Evolutionary conservation across 1,140 invertebrate species (phyloP).

Genomic region (Magallana ariakensis): DNA sequence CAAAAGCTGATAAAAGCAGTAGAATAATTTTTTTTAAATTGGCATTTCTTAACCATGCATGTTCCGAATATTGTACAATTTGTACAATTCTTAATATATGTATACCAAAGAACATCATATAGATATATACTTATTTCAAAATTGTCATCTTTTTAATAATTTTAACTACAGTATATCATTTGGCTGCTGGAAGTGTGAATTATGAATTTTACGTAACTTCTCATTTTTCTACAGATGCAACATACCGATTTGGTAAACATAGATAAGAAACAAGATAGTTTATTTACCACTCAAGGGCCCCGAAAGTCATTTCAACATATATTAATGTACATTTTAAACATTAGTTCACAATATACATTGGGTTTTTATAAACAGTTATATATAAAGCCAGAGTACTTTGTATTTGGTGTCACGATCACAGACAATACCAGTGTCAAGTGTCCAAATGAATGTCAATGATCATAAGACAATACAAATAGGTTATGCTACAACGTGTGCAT

Average conservation of each 20-base stretch:
- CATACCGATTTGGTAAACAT: too few relatives aligned
- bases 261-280: background rate
- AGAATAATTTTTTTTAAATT: background rate
- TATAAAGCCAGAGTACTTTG: background rate
- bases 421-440: background rate
- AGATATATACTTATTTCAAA: too few relatives aligned
- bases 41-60: too few relatives aligned
- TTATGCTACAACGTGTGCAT: background rate
- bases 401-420: background rate
- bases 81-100: too few relatives aligned
- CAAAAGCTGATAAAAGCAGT: slow-evolving; percentile 84
- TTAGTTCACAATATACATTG: background rate
- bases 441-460: slow-evolving; percentile 6
- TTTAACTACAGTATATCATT: too few relatives aligned
- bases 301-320: background rate
- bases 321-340: background rate
- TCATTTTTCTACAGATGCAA: too few relatives aligned
- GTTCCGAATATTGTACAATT: too few relatives aligned
- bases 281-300: background rate
- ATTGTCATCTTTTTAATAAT: too few relatives aligned
- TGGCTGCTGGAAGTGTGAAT: too few relatives aligned
- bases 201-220: too few relatives aligned
- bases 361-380: background rate
- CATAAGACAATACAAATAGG: background rate
- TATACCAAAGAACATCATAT: too few relatives aligned